Percentiles rank a stretch among this genome's conserved stretches.
These are phyloP conservation scores for Ctena decussata DNA, from an alignment of 2,888 invertebrate species.

Conservation along the genomic window DNA sequence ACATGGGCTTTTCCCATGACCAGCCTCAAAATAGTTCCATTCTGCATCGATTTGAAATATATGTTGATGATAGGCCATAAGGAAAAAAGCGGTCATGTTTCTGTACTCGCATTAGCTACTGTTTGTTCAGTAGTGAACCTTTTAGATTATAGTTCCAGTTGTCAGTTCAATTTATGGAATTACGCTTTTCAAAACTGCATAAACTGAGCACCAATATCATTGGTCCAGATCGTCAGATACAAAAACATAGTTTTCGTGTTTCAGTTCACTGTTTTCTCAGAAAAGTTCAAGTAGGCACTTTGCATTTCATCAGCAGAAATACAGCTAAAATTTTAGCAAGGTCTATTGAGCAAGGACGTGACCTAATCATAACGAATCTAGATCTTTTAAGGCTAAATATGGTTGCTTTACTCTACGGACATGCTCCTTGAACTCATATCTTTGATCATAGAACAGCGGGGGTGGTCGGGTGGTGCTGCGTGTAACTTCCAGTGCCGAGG, in stretches of 20 bases:
- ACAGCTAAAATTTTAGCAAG: conserved; percentile 62
- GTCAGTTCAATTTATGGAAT: conserved; percentile 27
- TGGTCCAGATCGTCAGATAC: conserved; percentile 47
- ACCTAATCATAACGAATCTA: conserved; percentile 31
- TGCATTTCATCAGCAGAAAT: conserved; percentile 50
- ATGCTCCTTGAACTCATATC: conserved; percentile 6
- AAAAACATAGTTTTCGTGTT: conserved; percentile 46
- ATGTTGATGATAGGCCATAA: background rate
- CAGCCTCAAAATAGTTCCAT: background rate
- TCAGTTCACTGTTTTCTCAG: background rate
- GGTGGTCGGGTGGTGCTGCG: no score
- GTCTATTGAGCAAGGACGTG: conserved; percentile 52
- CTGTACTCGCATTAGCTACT: conserved; percentile 59
- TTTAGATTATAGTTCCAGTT: background rate
- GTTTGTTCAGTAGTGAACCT: conserved; percentile 62
- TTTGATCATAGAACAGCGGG: background rate
- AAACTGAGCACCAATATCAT: conserved; percentile 26
- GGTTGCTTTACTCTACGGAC: conserved; percentile 2
- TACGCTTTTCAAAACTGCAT: conserved; percentile 30
- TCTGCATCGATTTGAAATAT: background rate
- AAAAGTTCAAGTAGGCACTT: conserved; percentile 44
- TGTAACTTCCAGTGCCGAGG: no score
- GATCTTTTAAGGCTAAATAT: conserved; percentile 16
- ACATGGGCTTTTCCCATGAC: background rate
- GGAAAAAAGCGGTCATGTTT: conserved; percentile 51